These are phyloP conservation scores for Chironomus tentans DNA, from an alignment of 2,888 invertebrate genomes.

Conservation along the genomic window DNA sequence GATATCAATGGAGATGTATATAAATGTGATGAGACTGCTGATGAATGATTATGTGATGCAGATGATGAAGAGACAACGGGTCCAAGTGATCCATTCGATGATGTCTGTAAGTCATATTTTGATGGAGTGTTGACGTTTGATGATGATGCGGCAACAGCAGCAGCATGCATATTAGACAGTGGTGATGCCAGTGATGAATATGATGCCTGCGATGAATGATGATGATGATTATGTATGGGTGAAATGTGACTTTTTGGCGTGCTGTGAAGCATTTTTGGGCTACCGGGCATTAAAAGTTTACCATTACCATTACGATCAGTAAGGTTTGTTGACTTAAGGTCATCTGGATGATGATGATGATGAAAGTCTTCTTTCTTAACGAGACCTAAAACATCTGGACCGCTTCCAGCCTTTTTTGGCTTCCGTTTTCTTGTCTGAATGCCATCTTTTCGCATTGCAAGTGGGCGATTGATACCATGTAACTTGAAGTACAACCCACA, in stretches of 20 bases:
- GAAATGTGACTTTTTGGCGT: slow-evolving; percentile 12
- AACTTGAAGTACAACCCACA: slow-evolving; percentile 95
- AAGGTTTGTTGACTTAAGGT: slow-evolving; percentile 10
- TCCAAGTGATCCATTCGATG: slow-evolving; percentile 31
- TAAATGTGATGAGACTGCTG: slow-evolving; percentile 29
- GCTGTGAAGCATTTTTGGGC: slow-evolving; percentile 2
- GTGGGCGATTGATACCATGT: slow-evolving; percentile 84
- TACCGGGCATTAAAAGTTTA: slow-evolving; percentile 7
- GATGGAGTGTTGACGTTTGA: slow-evolving; percentile 9
- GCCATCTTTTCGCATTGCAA: slow-evolving; percentile 93
- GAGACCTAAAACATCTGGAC: slow-evolving; percentile 34
- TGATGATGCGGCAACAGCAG: neutral
- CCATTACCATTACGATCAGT: slow-evolving; percentile 4
- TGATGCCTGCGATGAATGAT: slow-evolving; percentile 12
- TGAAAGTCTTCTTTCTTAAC: slow-evolving; percentile 45
- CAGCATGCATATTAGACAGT: neutral
- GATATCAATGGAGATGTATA: slow-evolving; percentile 29
- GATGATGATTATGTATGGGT: slow-evolving; percentile 8
- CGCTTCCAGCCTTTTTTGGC: slow-evolving; percentile 65
- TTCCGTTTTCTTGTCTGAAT: slow-evolving; percentile 94
- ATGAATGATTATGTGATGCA: slow-evolving; percentile 33
- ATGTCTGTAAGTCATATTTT: slow-evolving; percentile 28
- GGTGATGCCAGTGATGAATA: slow-evolving; percentile 27
- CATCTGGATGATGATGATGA: slow-evolving; percentile 37
- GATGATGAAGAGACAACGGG: slow-evolving; percentile 29